These are phyloP conservation scores for Haliclystus octoradiatus DNA, from an alignment of 30 jellyfish, hydroid and myxozoan species.

Conservation along the genomic window DNA sequence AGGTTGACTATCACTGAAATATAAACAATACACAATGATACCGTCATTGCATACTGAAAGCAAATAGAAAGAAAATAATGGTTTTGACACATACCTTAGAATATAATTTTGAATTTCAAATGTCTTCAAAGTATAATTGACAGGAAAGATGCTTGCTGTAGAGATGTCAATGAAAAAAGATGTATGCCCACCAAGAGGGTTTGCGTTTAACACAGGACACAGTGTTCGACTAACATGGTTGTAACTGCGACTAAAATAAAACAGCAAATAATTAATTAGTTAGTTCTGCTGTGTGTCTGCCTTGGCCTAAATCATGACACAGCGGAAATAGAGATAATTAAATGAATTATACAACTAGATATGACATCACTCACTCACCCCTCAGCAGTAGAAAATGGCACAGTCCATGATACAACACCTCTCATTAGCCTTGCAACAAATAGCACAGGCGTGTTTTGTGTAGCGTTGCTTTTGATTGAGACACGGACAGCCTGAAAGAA, in stretches of 20 bases:
- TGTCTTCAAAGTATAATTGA: constrained; percentile 30
- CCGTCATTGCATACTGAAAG: neutral
- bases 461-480: constrained; percentile 38
- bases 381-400: constrained; percentile 44
- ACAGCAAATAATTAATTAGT: neutral
- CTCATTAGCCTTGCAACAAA: constrained; percentile 71
- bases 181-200: constrained; percentile 9
- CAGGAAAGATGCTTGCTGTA: constrained; percentile 22
- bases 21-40: neutral
- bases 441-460: constrained; percentile 50
- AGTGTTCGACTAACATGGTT: constrained; percentile 53
- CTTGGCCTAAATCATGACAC: neutral
- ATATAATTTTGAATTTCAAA: constrained; percentile 16
- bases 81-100: constrained; percentile 15
- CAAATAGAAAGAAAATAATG: neutral
- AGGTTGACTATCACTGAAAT: constrained; percentile 14
- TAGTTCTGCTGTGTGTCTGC: neutral
- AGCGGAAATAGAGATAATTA: too few species aligned
- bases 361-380: constrained; percentile 44
- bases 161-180: constrained; percentile 54
- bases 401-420: constrained; percentile 87
- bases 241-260: constrained; percentile 24
- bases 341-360: neutral
- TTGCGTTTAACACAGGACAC: constrained; percentile 47
- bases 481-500: constrained; percentile 38